Conservation (phyloP, 2,888 invertebrate genomes). For the Falcaria lacertinaria region DNA sequence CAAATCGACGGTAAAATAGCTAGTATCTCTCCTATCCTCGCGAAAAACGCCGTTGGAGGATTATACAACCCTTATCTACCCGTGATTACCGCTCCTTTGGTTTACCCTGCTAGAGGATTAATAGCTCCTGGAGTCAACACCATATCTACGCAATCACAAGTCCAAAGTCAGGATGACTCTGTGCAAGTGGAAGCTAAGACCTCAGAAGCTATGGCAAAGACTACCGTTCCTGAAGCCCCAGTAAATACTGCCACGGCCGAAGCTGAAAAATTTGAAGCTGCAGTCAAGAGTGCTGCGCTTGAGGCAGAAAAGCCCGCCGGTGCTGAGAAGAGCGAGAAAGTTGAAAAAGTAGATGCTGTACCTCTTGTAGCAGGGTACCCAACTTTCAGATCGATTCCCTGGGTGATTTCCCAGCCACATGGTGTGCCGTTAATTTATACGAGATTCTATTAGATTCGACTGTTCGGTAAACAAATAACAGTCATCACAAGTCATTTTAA, state of each 20-base stretch:
- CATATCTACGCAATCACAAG: neutral
- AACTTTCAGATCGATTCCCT: too few relatives aligned
- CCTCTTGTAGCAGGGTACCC: constrained; percentile 22
- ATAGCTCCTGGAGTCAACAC: constrained; percentile 15
- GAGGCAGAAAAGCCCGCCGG: constrained; percentile 9
- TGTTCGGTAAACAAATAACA: constrained; percentile 10
- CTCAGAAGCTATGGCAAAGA: neutral
- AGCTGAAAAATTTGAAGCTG: constrained; percentile 24
- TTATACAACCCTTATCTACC: constrained; percentile 13
- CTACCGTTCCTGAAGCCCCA: neutral
- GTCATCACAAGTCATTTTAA: constrained; percentile 4
- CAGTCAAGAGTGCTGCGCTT: too few relatives aligned
- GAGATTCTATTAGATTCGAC: too few relatives aligned
- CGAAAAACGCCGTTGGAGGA: constrained; percentile 31
- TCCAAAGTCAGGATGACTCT: neutral
- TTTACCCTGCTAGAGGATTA: constrained; percentile 11
- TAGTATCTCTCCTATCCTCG: constrained; percentile 34
- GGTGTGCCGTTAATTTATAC: too few relatives aligned
- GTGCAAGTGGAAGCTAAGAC: constrained; percentile 5
- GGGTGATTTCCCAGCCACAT: too few relatives aligned
- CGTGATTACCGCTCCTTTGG: constrained; percentile 5
- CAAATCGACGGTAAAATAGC: constrained; percentile 52
- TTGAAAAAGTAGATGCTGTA: constrained; percentile 14
- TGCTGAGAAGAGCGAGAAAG: constrained; percentile 11
- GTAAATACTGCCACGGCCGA: too few relatives aligned